Base-by-base conservation (phyloP, 2,113 vertebrate genomes). In the Heterotilapia buettikoferi region DNA sequence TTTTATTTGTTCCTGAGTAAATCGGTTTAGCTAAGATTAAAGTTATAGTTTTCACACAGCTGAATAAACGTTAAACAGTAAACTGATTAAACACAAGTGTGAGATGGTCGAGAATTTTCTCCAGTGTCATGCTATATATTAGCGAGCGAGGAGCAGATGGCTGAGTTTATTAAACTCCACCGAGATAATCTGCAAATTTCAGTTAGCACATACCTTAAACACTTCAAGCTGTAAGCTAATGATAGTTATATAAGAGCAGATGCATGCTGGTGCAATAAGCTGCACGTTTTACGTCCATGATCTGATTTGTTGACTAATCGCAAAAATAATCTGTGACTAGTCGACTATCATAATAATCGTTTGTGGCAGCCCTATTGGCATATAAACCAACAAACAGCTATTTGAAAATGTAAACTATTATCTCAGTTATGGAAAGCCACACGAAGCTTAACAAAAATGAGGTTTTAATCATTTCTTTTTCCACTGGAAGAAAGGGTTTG, bases 11-110 rank as follows among this genome's bases (percentile, higher is more conserved):
- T 57, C 24, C 2, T 57, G 24, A 0, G 24, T 29, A 3, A 57
- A 57, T 29, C 24, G 0, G 54, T 16, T 57, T 57, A 12, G 56
- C 4, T 57, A 0, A 29, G 4, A 1, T 29, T 29, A 59, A 16
- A 59, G 24, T 59, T 59, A 3, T 16, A 59, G 56, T 29, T 59
- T 6, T 59, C 0, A 16, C 56, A 59, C 56, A 16, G 56, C 56
- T 59, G 56, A 59, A 59, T 59, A 59, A 6, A 16, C 0, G 7
- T 31, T 9, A 18, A 59, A 9, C 26, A 59, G 57, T 1, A 59
- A 59, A 61, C 57, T 31, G 8, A 59, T 59, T 31, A 18, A 59
- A 59, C 26, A 59, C 8, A 59, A 29, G 13, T 61, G 57, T 61
- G 29, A 33, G 57, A 8, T 19, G 0, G 57, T 61, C 9, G 29